phyloP scores from a whole-genome alignment of 2,888 invertebrate genomes.

The Trichopoda pennipes region DNA sequence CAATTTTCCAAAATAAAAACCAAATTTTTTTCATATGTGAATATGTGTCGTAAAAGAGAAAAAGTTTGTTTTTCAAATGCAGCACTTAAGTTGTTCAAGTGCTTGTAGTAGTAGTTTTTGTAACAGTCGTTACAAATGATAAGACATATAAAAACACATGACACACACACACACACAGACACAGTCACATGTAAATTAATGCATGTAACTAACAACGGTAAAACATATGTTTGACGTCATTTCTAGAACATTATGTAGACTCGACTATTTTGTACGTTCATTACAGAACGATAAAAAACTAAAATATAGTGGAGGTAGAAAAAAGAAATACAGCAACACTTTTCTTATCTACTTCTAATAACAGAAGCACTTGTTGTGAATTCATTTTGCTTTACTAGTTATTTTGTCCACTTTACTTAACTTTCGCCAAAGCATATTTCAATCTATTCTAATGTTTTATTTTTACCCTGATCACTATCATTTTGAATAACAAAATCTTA shows the following conservation, averaged over 20 bases:
- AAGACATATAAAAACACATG: slow-evolving; percentile 6
- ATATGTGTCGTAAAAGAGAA: slow-evolving; percentile 30
- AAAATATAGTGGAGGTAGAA: not conserved
- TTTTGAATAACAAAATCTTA: not conserved
- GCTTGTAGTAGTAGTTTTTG: slow-evolving; percentile 42
- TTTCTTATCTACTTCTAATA: no score
- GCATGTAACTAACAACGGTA: not conserved
- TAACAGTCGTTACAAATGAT: slow-evolving; percentile 46
- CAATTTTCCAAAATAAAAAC: slow-evolving; percentile 15
- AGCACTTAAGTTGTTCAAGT: slow-evolving; percentile 43
- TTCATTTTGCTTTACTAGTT: no score
- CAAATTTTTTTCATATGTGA: not conserved
- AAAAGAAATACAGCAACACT: no score
- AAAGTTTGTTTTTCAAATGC: slow-evolving; percentile 44
- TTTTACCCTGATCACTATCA: not conserved
- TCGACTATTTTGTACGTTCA: slow-evolving; percentile 48
- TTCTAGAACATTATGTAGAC: slow-evolving; percentile 56
- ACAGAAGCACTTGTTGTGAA: no score
- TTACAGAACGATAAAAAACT: slow-evolving; percentile 19
- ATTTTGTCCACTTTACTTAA: no score
- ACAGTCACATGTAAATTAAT: no score
- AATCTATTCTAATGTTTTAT: no score
- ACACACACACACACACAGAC: no score
- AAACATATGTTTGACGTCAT: slow-evolving; percentile 56
- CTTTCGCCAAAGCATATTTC: no score